Conservation (phyloP, 2,888 invertebrate genomes). For the Muscina levida region DNA sequence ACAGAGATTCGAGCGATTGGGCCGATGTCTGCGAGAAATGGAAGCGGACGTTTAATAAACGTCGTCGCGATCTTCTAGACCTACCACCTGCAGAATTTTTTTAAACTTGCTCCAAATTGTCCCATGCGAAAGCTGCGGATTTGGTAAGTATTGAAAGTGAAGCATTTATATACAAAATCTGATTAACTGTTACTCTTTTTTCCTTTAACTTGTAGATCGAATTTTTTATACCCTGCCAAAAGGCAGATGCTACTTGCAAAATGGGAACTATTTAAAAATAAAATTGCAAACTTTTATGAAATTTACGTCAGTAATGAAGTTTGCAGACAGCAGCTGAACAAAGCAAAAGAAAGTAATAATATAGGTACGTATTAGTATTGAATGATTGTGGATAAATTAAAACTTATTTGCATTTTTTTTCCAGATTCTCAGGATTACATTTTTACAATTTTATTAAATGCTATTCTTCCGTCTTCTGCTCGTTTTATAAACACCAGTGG, state of each 20-base stretch:
- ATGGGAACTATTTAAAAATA: not conserved
- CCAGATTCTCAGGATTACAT: conserved; percentile 5
- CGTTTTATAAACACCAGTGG: not conserved
- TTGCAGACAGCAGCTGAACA: not conserved
- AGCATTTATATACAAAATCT: too few species aligned
- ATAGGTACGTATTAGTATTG: not conserved
- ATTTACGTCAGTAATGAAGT: not conserved
- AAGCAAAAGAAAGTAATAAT: not conserved
- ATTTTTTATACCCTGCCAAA: not conserved
- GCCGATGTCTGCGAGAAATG: conserved; percentile 23
- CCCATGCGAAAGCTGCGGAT: conserved; percentile 24
- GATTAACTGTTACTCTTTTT: too few species aligned
- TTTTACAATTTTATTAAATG: not conserved
- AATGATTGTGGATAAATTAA: not conserved
- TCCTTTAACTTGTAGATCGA: not conserved
- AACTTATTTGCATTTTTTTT: not conserved
- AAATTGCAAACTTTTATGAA: not conserved
- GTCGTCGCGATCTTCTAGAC: conserved; percentile 8
- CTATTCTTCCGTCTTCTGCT: not conserved
- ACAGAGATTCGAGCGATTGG: conserved; percentile 26
- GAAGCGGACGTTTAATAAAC: conserved; percentile 18
- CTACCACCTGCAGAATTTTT: conserved; percentile 20
- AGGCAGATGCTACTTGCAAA: not conserved
- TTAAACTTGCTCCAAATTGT: conserved; percentile 20
- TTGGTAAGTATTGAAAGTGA: too few species aligned